phyloP scores from a whole-genome alignment of 2,888 invertebrate species.

The Hofmannophila pseudospretella region DNA sequence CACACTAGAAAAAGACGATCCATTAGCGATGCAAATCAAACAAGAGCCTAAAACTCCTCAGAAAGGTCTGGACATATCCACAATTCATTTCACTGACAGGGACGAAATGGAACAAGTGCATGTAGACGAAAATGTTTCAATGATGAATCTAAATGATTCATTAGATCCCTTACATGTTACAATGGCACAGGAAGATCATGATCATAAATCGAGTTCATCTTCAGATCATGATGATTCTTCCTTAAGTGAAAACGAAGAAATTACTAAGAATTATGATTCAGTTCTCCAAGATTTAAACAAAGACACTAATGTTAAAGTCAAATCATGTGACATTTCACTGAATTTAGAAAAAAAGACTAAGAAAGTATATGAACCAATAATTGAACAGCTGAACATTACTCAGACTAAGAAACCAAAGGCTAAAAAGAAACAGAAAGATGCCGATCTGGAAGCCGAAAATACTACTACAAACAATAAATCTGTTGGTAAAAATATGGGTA shows the following conservation, averaged over 20 bases:
- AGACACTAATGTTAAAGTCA: constrained; percentile 27
- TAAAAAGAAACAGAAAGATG: constrained; percentile 10
- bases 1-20: constrained; percentile 35
- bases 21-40: constrained; percentile 43
- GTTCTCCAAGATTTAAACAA: constrained; percentile 48
- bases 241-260: constrained; percentile 54
- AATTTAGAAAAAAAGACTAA: constrained; percentile 45
- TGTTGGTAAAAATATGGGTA: constrained; percentile 10
- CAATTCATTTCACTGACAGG: constrained; percentile 36
- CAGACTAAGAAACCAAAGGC: constrained; percentile 36
- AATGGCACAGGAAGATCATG: constrained; percentile 25
- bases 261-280: constrained; percentile 55
- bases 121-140: constrained; percentile 36
- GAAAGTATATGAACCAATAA: constrained; percentile 33
- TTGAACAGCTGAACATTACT: constrained; percentile 61
- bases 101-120: constrained; percentile 40
- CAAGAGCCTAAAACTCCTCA: constrained; percentile 52
- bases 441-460: background rate
- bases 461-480: constrained; percentile 1
- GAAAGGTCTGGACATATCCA: constrained; percentile 39
- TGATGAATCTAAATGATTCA: constrained; percentile 35
- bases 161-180: constrained; percentile 48
- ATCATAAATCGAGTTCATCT: background rate
- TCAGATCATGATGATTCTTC: constrained; percentile 14
- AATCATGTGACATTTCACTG: constrained; percentile 44